Evolutionary conservation across 2,888 invertebrate species (phyloP).

Genomic region (Phaonia tiefii): DNA sequence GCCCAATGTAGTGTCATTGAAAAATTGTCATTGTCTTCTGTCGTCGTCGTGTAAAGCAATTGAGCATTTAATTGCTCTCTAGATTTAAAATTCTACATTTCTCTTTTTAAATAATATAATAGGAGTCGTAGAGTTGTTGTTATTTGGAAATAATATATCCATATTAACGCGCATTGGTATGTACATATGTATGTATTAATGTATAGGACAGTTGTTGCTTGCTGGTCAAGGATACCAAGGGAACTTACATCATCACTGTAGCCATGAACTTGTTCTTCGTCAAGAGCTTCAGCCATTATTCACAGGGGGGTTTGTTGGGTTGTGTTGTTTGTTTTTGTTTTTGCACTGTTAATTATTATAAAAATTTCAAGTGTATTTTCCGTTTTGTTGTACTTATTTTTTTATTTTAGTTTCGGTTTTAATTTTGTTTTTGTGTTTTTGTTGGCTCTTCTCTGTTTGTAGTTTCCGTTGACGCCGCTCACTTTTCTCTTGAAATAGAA

Average conservation of each 20-base stretch:
- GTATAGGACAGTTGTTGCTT: too few relatives aligned
- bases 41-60: too few relatives aligned
- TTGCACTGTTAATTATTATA: constrained; percentile 8
- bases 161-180: neutral
- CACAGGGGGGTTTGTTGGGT: neutral
- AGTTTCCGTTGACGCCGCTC: neutral
- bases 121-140: too few relatives aligned
- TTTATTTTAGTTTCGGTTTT: neutral
- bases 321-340: constrained; percentile 4
- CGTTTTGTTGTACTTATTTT: neutral
- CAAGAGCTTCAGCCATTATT: constrained; percentile 72
- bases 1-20: too few relatives aligned
- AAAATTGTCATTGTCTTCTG: too few relatives aligned
- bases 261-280: constrained; percentile 78
- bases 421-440: neutral
- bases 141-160: neutral
- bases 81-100: too few relatives aligned
- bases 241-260: constrained; percentile 78
- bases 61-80: too few relatives aligned
- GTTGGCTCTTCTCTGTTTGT: neutral
- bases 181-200: too few relatives aligned
- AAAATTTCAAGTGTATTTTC: constrained; percentile 3
- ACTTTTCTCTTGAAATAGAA: neutral
- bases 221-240: neutral
- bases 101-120: too few relatives aligned